Evolutionary conservation across 2,888 invertebrate genomes (phyloP), one percentile per base, ranked within the genome.

Genomic region (Eudemis profundana): DNA sequence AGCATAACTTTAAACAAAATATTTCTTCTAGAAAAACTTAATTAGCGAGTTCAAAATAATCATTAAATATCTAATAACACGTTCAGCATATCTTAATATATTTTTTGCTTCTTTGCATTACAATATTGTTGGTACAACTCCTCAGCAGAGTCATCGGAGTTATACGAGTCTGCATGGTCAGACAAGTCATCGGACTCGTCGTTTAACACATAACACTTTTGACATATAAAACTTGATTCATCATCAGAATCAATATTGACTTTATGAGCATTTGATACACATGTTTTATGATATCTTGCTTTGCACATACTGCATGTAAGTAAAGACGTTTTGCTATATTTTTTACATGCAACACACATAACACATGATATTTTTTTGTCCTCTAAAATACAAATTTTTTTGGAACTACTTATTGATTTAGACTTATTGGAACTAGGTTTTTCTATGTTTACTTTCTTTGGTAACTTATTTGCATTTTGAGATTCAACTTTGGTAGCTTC

Each of bases 211-310:
- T n/a, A n/a, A n/a, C n/a, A n/a, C n/a, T n/a, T n/a, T n/a, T n/a
- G n/a, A n/a, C n/a, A n/a, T n/a, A n/a, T n/a, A n/a, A n/a, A n/a
- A n/a, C n/a, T n/a, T n/a, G n/a, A n/a, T n/a, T n/a, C n/a, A n/a
- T 40, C 40, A 15, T 14, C 40, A 40, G 40, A 40, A 14, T 40
- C 40, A 10, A 40, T 7, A 40, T 40, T 40, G 15, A 14, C 14
- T 15, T 40, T 40, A 15, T 40, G 14, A 40, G 40, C n/a, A n/a
- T 40, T 40, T 40, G 15, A 40, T 14, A 40, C 40, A 40, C 40
- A 40, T 40, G n/a, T 40, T 15, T 40, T 40, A 40, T 40, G 40
- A 40, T 40, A 14, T 40, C 40, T 40, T 40, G 40, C 15, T 40
- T 15, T 40, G 15, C n/a, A n/a, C n/a, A 15, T 15, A 40, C 40